Percentiles rank a stretch among this genome's conserved stretches.
These are phyloP conservation scores for Brienomyrus longianalis DNA, from an alignment of 2,113 vertebrate species.

Conservation along the genomic window DNA sequence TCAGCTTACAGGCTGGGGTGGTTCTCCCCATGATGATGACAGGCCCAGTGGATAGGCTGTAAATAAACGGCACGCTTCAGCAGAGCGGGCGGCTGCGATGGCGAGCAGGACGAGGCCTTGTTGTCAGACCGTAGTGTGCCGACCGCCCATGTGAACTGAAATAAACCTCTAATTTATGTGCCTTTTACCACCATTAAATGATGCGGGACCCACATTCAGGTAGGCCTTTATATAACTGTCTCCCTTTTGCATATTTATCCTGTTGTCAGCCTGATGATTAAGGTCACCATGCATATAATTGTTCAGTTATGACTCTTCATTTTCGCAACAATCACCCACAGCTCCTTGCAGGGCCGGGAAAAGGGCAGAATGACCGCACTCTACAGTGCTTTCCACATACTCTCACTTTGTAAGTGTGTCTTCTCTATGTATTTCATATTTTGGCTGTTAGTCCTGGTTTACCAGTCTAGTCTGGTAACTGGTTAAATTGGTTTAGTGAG, in stretches of 20 bases:
- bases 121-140: not conserved
- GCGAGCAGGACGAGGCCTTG: conserved; percentile 3
- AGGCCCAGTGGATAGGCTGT: not conserved
- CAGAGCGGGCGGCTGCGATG: conserved; percentile 12
- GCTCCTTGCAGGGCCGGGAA: not conserved
- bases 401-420: not conserved
- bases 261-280: not conserved
- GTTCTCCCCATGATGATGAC: conserved; percentile 3
- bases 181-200: not conserved
- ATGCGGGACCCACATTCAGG: not conserved
- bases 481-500: not conserved
- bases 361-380: not conserved
- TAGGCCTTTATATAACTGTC: not conserved
- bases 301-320: not conserved
- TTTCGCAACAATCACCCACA: not conserved
- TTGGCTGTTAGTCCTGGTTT: not conserved
- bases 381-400: not conserved
- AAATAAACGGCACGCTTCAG: not conserved
- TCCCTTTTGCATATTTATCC: not conserved
- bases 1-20: conserved; percentile 11
- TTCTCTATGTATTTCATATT: not conserved
- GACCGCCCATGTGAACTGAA: not conserved
- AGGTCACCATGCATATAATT: not conserved
- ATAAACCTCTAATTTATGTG: not conserved
- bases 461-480: not conserved